Evolutionary conservation across 2,797 vertebrate genomes (phyloP), one percentile per base, ranked within the genome.

Genomic region (Coccyzus lansbergi): DNA sequence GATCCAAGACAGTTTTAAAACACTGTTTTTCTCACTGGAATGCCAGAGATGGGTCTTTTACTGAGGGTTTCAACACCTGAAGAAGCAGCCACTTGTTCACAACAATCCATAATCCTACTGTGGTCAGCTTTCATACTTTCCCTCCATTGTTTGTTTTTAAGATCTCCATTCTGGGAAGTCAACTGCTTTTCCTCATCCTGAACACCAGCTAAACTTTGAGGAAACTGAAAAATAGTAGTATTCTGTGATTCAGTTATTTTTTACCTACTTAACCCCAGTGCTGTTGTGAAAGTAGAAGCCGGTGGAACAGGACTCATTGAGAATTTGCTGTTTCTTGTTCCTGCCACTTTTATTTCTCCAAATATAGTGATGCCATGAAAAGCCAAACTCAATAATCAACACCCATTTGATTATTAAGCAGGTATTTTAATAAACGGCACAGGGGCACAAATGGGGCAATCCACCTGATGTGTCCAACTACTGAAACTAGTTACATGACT

Each of bases 71-170:
- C 55, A 29, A 31, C n/a, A 58, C 21, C 13, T 9, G 34, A 86
- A 10, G 7, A 51, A 46, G 53, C 49, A 53, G 31, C 24, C 10
- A 49, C 28, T 74, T 34, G 14, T 38, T 55, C 21, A 34, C 34
- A 80, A 5, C 9, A 24, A 72, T 21, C 16, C 25, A 14, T 40
- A 58, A 34, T 19, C 7, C 55, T 8, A 67, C 28, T 8, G 46
- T 24, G 36, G 19, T 9, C 64, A 67, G 46, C 22, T 81, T 75
- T 86, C 36, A 18, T 16, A 25, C 6, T 26, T 49, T 55, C 0
- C 0, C 12, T 29, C 28, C 9, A 14, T 19, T 1, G 1, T 2
- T 59, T 29, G 8, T 55, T 88, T 26, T 84, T 28, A 28, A 44
- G 7, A 13, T 21, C 18, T 81, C 42, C 62, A 6, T 20, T 56